Conservation (phyloP, 1,140 invertebrate genomes). For the Drosophila paulistorum region DNA sequence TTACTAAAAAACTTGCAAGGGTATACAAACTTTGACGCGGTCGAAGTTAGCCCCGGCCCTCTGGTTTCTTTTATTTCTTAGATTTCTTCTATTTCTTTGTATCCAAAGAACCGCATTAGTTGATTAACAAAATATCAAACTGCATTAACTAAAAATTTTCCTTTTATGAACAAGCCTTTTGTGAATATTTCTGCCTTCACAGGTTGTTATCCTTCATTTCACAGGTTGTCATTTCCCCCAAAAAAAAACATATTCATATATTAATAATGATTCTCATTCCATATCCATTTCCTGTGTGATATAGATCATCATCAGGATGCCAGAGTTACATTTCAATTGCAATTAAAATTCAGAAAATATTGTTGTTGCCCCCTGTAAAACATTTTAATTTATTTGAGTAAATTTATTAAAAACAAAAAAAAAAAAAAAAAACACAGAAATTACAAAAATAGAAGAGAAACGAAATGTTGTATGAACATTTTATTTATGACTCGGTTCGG, state of each 20-base stretch:
- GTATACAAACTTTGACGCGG: too few species aligned
- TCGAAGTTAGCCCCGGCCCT: too few species aligned
- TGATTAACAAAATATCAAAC: too few species aligned
- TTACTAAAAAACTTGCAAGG: too few species aligned
- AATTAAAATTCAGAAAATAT: constrained; percentile 66
- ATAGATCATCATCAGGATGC: constrained; percentile 33
- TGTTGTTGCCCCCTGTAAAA: constrained; percentile 28
- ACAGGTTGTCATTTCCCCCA: neutral
- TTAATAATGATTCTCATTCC: constrained; percentile 11
- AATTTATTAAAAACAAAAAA: constrained; percentile 66
- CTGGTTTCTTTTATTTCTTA: too few species aligned
- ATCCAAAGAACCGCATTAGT: too few species aligned
- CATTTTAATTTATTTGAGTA: constrained; percentile 81
- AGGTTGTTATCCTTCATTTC: neutral
- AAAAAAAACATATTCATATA: neutral
- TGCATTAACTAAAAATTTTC: too few species aligned
- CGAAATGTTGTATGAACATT: constrained; percentile 49
- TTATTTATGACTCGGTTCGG: constrained; percentile 65
- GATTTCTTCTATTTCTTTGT: too few species aligned
- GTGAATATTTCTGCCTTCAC: neutral
- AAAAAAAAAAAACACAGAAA: constrained; percentile 54
- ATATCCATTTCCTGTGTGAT: constrained; percentile 5
- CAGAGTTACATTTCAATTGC: constrained; percentile 72
- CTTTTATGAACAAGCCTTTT: too few species aligned
- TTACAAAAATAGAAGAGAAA: constrained; percentile 6